A percentile compares a stretch with the other conserved stretches of the same genome.
Evolutionary conservation across 2,113 vertebrate species (phyloP).

Genomic region (Daboia siamensis): DNA sequence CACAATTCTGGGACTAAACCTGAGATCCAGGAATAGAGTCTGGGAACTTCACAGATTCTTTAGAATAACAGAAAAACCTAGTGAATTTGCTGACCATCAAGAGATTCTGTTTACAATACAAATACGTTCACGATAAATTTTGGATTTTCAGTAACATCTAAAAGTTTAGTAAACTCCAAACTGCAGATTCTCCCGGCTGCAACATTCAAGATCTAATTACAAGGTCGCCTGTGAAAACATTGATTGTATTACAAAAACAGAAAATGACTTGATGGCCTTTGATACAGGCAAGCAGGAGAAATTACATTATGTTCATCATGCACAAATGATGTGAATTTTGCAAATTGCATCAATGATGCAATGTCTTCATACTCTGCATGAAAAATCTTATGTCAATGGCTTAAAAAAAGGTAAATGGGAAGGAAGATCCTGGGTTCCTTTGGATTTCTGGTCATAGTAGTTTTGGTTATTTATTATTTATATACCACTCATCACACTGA

Average conservation of each 20-base stretch:
- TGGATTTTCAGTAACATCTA: not conserved
- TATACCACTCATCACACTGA: not conserved
- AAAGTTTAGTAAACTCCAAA: not conserved
- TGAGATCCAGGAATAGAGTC: too few species aligned
- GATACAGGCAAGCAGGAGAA: not conserved
- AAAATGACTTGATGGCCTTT: not conserved
- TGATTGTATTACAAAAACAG: not conserved
- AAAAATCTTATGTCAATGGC: not conserved
- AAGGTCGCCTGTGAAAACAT: not conserved
- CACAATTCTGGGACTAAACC: not conserved
- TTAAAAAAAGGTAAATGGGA: not conserved
- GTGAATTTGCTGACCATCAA: not conserved
- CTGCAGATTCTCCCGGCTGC: not conserved
- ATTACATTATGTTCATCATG: not conserved
- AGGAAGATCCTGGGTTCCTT: not conserved
- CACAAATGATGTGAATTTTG: not conserved
- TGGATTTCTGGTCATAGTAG: not conserved
- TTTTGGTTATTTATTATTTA: not conserved
- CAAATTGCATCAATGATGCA: not conserved
- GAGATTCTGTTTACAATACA: not conserved
- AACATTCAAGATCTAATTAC: not conserved
- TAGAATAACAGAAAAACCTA: not conserved
- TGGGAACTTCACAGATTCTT: too few species aligned
- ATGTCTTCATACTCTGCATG: not conserved
- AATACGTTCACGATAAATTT: not conserved